Evolutionary conservation across 2,797 vertebrate species (phyloP), one percentile per base, ranked within the genome.

Genomic region (Poecilia gillii): DNA sequence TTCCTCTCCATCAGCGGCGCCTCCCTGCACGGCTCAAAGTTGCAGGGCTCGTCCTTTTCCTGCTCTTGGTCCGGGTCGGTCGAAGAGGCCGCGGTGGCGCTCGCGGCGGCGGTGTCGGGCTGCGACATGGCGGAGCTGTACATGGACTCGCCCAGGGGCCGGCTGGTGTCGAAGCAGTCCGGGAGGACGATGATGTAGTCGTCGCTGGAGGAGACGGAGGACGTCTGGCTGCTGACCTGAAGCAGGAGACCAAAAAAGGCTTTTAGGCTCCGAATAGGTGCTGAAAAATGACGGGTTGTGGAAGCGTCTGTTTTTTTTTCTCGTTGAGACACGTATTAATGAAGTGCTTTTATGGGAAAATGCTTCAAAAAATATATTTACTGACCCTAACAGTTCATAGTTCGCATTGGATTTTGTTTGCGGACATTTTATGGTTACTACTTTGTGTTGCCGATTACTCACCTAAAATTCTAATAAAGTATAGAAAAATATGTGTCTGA

Each of bases 101-200:
- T 41, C 39, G 89, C 93, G 20, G 94, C 83, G 14, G 85, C 89
- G 11, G 94, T 91, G 75, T 95, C 96, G 1, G 96, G 95, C 91
- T 98, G 97, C 0, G 97, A 98, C 92, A 98, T 95, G 36, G 97
- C 96, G 0, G 98, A 99, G 91, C 97, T 98, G 76, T 98, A 99
- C 97, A 98, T 97, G 79, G 98, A 99, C 85, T 98, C 97, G 25
- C 96, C 97, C 75, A 99, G 92, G 6, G 98, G 98, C 53, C 98
- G 97, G 83, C 96, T 98, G 81, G 97, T 99, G 93, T 99, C 98
- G 53, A 99, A 99, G 94, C 98, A 99, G 93, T 99, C 98, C 0
- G 98, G 98, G 75, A 99, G 96, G 89, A 99, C 96, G 9, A 99
- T 97, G 89, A 98, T 97, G 87, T 98, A 99, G 88, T 99, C 98